Percentiles rank a stretch among this genome's conserved stretches.
These are phyloP conservation scores for Bergia sp. DNA, from an alignment of 92 coral and sea anemone species.

Conservation along the genomic window DNA sequence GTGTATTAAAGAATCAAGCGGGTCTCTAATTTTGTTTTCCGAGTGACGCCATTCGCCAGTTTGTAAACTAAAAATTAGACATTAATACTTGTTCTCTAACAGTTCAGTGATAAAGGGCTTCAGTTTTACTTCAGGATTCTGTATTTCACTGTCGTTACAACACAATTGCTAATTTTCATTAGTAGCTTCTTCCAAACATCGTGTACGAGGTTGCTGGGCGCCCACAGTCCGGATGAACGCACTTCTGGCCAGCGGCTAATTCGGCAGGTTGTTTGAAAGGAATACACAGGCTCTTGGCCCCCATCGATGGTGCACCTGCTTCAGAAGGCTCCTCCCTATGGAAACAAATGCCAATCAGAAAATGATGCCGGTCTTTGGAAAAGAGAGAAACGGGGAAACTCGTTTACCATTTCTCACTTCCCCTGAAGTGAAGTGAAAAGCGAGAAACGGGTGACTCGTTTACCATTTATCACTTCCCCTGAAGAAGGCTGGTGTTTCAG, in stretches of 20 bases:
- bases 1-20: not conserved
- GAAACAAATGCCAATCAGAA: not conserved
- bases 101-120: not conserved
- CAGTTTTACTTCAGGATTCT: not conserved
- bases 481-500: too few relatives aligned
- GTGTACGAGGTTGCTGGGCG: conserved; percentile 81
- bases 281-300: conserved; percentile 94
- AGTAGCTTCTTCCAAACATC: conserved; percentile 94
- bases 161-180: not conserved
- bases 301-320: conserved; percentile 98
- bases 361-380: not conserved
- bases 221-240: conserved; percentile 90
- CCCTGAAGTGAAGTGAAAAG: too few relatives aligned
- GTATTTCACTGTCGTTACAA: not conserved
- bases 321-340: conserved; percentile 91
- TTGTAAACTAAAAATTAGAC: too few relatives aligned
- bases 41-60: not conserved
- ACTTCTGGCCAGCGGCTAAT: conserved; percentile 80
- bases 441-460: too few relatives aligned
- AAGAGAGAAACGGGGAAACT: not conserved
- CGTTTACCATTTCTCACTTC: too few relatives aligned
- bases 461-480: too few relatives aligned
- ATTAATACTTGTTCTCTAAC: not conserved
- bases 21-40: not conserved
- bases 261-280: conserved; percentile 95